These are phyloP conservation scores for Conistra vaccinii DNA, from an alignment of 2,888 invertebrate genomes.

Conservation along the genomic window DNA sequence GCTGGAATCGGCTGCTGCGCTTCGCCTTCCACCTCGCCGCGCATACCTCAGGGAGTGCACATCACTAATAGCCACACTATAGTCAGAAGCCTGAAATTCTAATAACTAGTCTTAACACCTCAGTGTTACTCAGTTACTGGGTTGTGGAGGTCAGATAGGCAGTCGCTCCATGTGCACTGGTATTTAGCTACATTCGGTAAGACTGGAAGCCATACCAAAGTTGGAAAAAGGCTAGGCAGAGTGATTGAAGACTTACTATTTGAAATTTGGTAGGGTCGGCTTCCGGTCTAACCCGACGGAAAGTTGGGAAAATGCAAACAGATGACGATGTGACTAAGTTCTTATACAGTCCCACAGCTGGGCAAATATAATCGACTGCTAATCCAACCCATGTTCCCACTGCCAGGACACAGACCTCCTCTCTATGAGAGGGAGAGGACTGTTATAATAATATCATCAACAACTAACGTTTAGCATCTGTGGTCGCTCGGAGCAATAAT, in stretches of 20 bases:
- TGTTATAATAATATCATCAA: conserved; percentile 8
- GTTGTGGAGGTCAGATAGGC: no score
- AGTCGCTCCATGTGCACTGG: neutral
- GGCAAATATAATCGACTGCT: neutral
- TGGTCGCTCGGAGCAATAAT: neutral
- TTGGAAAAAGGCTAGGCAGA: neutral
- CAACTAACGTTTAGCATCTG: conserved; percentile 3
- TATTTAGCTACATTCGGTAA: neutral
- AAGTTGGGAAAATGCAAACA: neutral
- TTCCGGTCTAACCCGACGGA: no score
- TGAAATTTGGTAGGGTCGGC: no score
- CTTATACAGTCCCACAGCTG: neutral
- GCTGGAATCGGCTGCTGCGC: no score
- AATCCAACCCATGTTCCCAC: neutral
- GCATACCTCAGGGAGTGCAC: no score
- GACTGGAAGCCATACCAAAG: neutral
- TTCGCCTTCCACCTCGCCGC: no score
- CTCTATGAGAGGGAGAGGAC: neutral
- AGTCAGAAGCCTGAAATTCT: no score
- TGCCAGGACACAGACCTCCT: neutral
- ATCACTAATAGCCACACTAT: no score
- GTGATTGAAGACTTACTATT: no score
- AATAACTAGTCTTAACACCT: no score
- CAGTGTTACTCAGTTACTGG: no score
- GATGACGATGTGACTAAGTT: neutral